Base-by-base conservation (phyloP, 2,888 invertebrate genomes). In the Nomada lathburiana region DNA sequence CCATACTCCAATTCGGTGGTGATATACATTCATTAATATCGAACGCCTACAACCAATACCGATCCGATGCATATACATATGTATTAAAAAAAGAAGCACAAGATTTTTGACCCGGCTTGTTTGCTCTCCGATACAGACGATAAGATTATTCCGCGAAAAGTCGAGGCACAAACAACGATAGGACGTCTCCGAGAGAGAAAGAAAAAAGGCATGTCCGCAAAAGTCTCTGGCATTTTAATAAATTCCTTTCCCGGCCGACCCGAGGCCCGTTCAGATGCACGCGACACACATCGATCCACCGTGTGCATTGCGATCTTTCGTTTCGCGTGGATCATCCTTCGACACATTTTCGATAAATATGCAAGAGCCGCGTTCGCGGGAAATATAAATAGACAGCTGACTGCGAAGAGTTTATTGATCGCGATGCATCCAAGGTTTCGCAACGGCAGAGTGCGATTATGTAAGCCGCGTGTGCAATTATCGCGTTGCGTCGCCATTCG, bases 401-500 rank as follows among this genome's bases (percentile, higher is more conserved):
- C 69, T 60, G 53, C 72, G 64, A 75, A 62, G 78, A 73, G 83
- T 84, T 84, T 84, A 84, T 84, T 84, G 82, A 84, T 82, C 83
- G 82, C 78, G 69, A 63, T 75, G 71, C 75, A 59, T 70, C 57
- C 72, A 57, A 65, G 71, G 68, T 74, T 73, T 70, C 70, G 78
- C 65, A 79, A 70, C 69, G 70, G 18, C 64, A 67, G 36, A 73
- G 63, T 76, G 70, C 68, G 82, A 86, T 86, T 86, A 84, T 74
- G 86, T 80, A 86, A 87, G 63, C 73, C 65, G 76, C 72, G 76
- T 62, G 50, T 71, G 84, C 86, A 86, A 87, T 82, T 76, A 76
- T 74, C 74, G 76, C 78, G 71, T 44, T 52, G 76, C 78, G 82
- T 77, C 73, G 70, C 18, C 29, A 59, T 57, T 85, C 78, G 76